phyloP scores from a whole-genome alignment of 2,888 invertebrate genomes.

The Caenorhabditis afra region DNA sequence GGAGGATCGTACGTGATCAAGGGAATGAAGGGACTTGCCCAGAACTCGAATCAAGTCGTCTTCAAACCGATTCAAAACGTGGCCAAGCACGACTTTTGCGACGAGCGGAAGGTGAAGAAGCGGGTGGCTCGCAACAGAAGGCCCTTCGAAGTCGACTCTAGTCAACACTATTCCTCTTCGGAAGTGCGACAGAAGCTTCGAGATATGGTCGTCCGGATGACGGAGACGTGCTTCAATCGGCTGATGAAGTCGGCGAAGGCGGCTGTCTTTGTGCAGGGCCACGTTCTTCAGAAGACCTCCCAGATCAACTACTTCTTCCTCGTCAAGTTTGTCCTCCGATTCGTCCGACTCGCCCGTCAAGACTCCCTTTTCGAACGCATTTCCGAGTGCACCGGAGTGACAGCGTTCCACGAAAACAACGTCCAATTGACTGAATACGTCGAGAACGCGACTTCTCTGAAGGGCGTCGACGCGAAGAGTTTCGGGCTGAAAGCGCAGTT shows the following conservation, averaged over 20 bases:
- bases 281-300: constrained; percentile 42
- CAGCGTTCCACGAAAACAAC: constrained; percentile 94
- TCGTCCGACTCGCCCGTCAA: constrained; percentile 33
- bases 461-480: constrained; percentile 83
- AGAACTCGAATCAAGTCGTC: constrained; percentile 84
- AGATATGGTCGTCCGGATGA: constrained; percentile 94
- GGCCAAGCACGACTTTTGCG: constrained; percentile 61
- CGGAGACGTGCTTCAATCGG: constrained; percentile 93
- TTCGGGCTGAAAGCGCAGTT: constrained; percentile 85
- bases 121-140: constrained; percentile 52
- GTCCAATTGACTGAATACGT: constrained; percentile 85
- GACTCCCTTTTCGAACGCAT: constrained; percentile 21
- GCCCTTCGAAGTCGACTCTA: constrained; percentile 83
- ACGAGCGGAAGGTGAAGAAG: constrained; percentile 80
- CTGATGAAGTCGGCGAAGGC: constrained; percentile 50
- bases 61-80: constrained; percentile 70
- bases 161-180: constrained; percentile 89
- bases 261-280: constrained; percentile 47
- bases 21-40: constrained; percentile 93
- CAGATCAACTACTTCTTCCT: constrained; percentile 60
- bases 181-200: constrained; percentile 91
- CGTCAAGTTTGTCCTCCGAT: constrained; percentile 50
- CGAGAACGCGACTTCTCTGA: constrained; percentile 83
- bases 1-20: constrained; percentile 93
- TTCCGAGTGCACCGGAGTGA: constrained; percentile 87